Percentiles rank a stretch among this genome's conserved stretches.
phyloP scores from a whole-genome alignment of 2,888 invertebrate genomes.

The Lobophora halterata region DNA sequence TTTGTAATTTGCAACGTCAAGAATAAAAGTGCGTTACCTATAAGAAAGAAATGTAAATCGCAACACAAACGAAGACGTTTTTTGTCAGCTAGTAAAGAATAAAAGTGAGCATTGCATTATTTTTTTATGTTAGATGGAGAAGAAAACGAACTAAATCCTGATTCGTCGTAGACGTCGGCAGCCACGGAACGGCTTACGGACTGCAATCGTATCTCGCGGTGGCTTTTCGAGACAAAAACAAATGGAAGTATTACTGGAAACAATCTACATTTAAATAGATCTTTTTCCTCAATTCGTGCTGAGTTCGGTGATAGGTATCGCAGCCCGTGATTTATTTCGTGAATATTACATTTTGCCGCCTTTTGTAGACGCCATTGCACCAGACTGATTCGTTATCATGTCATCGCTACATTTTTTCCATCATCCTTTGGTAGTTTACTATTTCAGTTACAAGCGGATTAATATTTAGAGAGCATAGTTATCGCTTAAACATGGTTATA shows the following conservation, averaged over 20 bases:
- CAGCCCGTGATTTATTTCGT: constrained; percentile 70
- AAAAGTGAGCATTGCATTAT: constrained; percentile 16
- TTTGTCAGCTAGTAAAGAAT: constrained; percentile 34
- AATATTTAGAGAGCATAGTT: too few species aligned
- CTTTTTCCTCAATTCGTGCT: constrained; percentile 77
- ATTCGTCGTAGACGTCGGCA: constrained; percentile 31
- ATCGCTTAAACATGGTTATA: too few species aligned
- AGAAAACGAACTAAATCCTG: constrained; percentile 29
- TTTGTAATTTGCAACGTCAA: too few species aligned
- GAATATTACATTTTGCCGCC: constrained; percentile 65
- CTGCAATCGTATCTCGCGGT: constrained; percentile 62
- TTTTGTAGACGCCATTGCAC: constrained; percentile 35
- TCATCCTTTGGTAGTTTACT: constrained; percentile 9
- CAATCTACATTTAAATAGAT: constrained; percentile 80
- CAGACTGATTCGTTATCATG: constrained; percentile 35
- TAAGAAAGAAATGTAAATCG: too few species aligned
- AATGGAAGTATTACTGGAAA: constrained; percentile 78
- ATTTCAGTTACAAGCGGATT: neutral
- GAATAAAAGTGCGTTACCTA: too few species aligned
- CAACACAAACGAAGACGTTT: too few species aligned
- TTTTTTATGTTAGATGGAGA: constrained; percentile 22
- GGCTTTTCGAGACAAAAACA: constrained; percentile 73
- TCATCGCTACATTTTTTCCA: constrained; percentile 32
- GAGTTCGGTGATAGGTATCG: constrained; percentile 77
- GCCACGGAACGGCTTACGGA: constrained; percentile 58